phyloP scores from a whole-genome alignment of 2,888 invertebrate species.

The Archips xylosteana region DNA sequence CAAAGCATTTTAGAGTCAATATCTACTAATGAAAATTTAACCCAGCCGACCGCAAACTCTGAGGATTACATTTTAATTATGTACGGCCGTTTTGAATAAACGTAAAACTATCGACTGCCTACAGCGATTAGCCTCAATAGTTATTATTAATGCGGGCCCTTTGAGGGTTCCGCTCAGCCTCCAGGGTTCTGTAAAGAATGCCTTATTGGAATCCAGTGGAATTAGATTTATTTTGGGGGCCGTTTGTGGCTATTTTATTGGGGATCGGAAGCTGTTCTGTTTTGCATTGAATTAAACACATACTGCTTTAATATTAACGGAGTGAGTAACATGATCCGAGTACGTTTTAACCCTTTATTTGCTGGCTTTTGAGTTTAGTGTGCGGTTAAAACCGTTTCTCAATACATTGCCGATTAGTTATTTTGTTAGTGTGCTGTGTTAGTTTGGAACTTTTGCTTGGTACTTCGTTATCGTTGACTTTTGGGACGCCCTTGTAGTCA shows the following conservation, averaged over 20 bases:
- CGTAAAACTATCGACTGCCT: slow-evolving; percentile 10
- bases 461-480: too few species aligned
- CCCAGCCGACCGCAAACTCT: not conserved
- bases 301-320: not conserved
- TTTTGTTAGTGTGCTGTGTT: too few species aligned
- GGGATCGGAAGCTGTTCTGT: not conserved
- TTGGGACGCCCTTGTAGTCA: too few species aligned
- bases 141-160: slow-evolving; percentile 34
- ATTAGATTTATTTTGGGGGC: slow-evolving; percentile 20
- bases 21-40: not conserved
- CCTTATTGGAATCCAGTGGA: slow-evolving; percentile 15
- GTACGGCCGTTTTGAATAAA: not conserved
- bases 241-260: slow-evolving; percentile 31
- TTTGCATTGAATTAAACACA: not conserved
- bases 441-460: too few species aligned
- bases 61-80: not conserved
- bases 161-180: slow-evolving; percentile 6
- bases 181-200: slow-evolving; percentile 27
- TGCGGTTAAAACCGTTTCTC: not conserved
- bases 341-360: not conserved
- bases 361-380: not conserved
- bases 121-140: slow-evolving; percentile 4
- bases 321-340: not conserved
- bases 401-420: too few species aligned
- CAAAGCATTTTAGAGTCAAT: not conserved